Evolutionary conservation across 2,113 vertebrate species (phyloP).

Genomic region (Panthera tigris): DNA sequence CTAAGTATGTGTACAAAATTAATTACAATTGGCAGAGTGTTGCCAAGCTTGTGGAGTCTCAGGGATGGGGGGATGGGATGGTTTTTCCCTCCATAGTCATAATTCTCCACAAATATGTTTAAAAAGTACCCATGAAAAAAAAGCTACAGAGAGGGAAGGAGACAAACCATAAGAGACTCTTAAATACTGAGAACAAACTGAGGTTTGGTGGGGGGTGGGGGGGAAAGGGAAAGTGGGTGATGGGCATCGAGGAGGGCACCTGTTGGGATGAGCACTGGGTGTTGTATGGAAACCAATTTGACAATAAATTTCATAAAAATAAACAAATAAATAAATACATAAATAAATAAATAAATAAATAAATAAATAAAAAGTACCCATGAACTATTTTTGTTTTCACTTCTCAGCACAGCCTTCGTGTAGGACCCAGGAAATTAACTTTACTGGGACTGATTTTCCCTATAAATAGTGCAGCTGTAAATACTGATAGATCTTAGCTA

Average conservation of each 20-base stretch:
- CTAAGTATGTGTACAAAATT: slow-evolving; percentile 55
- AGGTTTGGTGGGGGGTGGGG: too few relatives aligned
- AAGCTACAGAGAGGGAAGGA: too few relatives aligned
- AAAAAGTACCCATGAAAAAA: neutral
- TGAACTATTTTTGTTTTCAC: slow-evolving; percentile 36
- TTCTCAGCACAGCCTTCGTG: neutral
- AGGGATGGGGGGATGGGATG: neutral
- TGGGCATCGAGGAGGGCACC: too few relatives aligned
- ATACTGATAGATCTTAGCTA: neutral
- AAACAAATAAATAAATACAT: too few relatives aligned
- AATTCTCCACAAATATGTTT: slow-evolving; percentile 21
- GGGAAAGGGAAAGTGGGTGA: too few relatives aligned
- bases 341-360: neutral
- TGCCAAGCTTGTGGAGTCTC: slow-evolving; percentile 9
- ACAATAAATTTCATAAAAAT: too few relatives aligned
- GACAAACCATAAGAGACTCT: too few relatives aligned
- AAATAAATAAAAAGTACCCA: neutral
- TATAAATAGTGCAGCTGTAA: neutral
- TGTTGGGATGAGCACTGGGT: too few relatives aligned
- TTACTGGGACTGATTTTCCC: slow-evolving; percentile 24
- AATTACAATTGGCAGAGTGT: slow-evolving; percentile 35
- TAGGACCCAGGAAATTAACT: neutral
- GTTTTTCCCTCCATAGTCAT: neutral
- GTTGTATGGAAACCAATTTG: too few relatives aligned
- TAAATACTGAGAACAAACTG: too few relatives aligned